These are phyloP conservation scores for Anabas testudineus DNA, from an alignment of 2,797 vertebrate species.

Conservation along the genomic window DNA sequence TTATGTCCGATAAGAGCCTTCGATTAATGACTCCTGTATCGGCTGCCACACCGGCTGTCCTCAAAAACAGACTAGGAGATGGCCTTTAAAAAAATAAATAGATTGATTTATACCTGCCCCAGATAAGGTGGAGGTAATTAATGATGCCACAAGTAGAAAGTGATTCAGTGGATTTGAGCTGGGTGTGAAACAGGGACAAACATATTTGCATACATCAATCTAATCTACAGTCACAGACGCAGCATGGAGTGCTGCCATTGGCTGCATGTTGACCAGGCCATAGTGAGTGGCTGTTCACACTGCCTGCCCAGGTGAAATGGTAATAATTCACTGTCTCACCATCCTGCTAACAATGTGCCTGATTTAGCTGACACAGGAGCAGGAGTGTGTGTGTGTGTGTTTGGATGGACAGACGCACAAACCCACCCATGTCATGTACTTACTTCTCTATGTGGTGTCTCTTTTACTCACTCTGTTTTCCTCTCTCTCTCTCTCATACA, in stretches of 20 bases:
- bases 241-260: slow-evolving; percentile 28
- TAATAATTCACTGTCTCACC: slow-evolving; percentile 67
- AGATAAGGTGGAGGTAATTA: slow-evolving; percentile 78
- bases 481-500: slow-evolving; percentile 27
- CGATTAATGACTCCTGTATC: slow-evolving; percentile 67
- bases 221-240: not conserved
- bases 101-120: slow-evolving; percentile 67
- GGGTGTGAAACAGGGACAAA: slow-evolving; percentile 31
- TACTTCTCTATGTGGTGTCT: slow-evolving; percentile 24
- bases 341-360: slow-evolving; percentile 53
- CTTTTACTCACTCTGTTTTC: slow-evolving; percentile 50
- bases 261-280: slow-evolving; percentile 38
- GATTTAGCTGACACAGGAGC: slow-evolving; percentile 63
- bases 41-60: slow-evolving; percentile 41
- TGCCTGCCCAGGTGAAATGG: slow-evolving; percentile 57
- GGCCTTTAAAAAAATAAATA: slow-evolving; percentile 77
- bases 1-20: slow-evolving; percentile 65
- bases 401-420: slow-evolving; percentile 9
- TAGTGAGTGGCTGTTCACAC: slow-evolving; percentile 69
- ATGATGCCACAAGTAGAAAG: slow-evolving; percentile 64
- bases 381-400: slow-evolving; percentile 10
- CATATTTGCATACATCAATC: slow-evolving; percentile 7
- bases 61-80: slow-evolving; percentile 65
- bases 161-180: slow-evolving; percentile 62
- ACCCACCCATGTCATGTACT: slow-evolving; percentile 12